Base-by-base conservation (phyloP, 1,140 invertebrate species). In the Nephila pilipes region DNA sequence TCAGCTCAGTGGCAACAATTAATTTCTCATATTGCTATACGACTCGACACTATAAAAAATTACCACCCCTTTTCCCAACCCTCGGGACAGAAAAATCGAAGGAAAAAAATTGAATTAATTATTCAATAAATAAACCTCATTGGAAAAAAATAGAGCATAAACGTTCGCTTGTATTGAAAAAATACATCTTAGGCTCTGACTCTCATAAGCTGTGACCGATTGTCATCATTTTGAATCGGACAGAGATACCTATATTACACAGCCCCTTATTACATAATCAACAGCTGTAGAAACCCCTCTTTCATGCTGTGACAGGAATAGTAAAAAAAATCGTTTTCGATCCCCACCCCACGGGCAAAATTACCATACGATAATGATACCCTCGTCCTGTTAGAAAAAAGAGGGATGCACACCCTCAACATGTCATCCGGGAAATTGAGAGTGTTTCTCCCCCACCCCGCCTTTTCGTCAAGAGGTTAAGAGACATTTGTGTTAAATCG, bases 271-370 rank as follows among this genome's bases (percentile, higher is more conserved):
- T 79, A 89, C 65, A 89, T 89, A 89, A 79, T 89, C 87, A 89
- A 89, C 87, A 89, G 87, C 87, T 89, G 87, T 89, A 89, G 38
- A n/a, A n/a, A n/a, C 63, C 63, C 38, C 87, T 54, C 36, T 60
- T 60, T 29, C 87, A 88, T 65, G 25, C 46, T 55, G 55, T 36
- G 60, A 25, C 32, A 14, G 69, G 20, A 83, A 46, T 65, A 87
- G 65, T n/a, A 89, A 55, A 89, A 79, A 89, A 25, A 36, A 75
- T 79, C 5, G 0, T 87, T 81, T 81, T 69, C 22, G 69, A 54
- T 65, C 36, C 87, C 87, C 87, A 79, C 65, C 87, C 80, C 63
- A 55, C 20, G 65, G 87, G 87, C 16, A 46, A 87, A 63, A 87
- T 87, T 87, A 87, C 85, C 38, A 60, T 65, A 65, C 36, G 65